Evolutionary conservation across 37 sponge, comb jelly and placozoan genomes (phyloP).

Genomic region (Bolinopsis microptera): DNA sequence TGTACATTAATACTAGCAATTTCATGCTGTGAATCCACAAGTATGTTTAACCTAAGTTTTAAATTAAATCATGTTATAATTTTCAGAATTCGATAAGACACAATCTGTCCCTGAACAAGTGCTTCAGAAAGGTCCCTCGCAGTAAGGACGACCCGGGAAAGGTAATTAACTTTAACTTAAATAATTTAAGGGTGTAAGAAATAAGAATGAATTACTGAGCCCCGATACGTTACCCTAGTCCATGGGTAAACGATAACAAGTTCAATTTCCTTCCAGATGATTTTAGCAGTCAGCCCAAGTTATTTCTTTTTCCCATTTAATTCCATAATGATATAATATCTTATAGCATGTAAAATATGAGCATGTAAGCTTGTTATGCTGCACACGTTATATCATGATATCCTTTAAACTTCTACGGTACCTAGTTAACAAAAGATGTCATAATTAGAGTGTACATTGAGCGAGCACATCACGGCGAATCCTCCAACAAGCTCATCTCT

Average conservation of each 20-base stretch:
- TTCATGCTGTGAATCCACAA: no score
- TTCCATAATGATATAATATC: no score
- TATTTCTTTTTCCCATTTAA: no score
- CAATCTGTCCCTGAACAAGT: constrained; percentile 51
- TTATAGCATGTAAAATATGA: no score
- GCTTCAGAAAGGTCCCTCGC: constrained; percentile 18
- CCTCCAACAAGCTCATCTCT: no score
- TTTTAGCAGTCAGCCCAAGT: no score
- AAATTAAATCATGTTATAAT: neutral
- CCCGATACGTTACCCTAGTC: neutral
- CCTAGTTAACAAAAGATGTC: neutral
- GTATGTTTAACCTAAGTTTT: no score
- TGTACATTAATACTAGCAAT: no score
- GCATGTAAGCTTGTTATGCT: no score
- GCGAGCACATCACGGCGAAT: neutral
- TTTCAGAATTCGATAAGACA: constrained; percentile 53
- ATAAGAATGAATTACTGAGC: no score
- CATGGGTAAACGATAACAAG: neutral
- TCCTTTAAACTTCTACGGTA: neutral
- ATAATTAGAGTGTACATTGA: neutral
- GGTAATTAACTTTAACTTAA: neutral
- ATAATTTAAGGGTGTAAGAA: no score
- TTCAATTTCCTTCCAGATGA: neutral
- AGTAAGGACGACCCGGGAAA: constrained; percentile 43
- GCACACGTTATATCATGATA: neutral